A percentile compares a stretch with the other conserved stretches of the same genome.
These are phyloP conservation scores for Chaenogobius annularis DNA, from an alignment of 2,113 vertebrate genomes.

Conservation along the genomic window DNA sequence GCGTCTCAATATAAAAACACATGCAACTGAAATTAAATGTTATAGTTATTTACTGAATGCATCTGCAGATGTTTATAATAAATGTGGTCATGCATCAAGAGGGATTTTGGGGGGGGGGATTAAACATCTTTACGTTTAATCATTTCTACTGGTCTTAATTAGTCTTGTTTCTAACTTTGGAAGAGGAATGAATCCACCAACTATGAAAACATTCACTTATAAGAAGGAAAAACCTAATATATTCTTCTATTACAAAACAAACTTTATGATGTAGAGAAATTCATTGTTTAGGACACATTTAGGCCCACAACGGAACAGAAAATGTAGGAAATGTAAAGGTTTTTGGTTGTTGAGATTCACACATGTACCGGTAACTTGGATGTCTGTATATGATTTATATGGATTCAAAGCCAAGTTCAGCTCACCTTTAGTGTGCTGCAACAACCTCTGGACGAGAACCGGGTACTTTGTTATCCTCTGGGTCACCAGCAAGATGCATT, in stretches of 20 bases:
- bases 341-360: neutral
- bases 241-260: neutral
- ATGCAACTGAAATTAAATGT: slow-evolving; percentile 4
- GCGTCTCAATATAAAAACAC: slow-evolving; percentile 1
- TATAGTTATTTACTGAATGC: neutral
- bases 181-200: neutral
- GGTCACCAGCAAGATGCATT: slow-evolving; percentile 95
- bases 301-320: neutral
- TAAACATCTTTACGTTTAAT: slow-evolving; percentile 2
- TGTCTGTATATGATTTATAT: neutral
- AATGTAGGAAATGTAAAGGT: neutral
- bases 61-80: too few species aligned
- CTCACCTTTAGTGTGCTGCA: slow-evolving; percentile 92
- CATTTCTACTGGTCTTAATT: slow-evolving; percentile 18
- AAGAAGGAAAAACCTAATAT: neutral
- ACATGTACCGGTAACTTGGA: too few species aligned
- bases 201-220: slow-evolving; percentile 5
- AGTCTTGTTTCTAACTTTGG: slow-evolving; percentile 16
- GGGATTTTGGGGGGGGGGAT: neutral
- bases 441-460: slow-evolving; percentile 89
- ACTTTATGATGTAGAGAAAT: neutral
- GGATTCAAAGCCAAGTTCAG: neutral
- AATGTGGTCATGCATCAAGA: neutral
- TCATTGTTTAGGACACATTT: neutral
- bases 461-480: slow-evolving; percentile 98